A percentile compares a stretch with the other conserved stretches of the same genome.
Conservation (phyloP, 2,888 invertebrate genomes). For the Eledona agricola region DNA sequence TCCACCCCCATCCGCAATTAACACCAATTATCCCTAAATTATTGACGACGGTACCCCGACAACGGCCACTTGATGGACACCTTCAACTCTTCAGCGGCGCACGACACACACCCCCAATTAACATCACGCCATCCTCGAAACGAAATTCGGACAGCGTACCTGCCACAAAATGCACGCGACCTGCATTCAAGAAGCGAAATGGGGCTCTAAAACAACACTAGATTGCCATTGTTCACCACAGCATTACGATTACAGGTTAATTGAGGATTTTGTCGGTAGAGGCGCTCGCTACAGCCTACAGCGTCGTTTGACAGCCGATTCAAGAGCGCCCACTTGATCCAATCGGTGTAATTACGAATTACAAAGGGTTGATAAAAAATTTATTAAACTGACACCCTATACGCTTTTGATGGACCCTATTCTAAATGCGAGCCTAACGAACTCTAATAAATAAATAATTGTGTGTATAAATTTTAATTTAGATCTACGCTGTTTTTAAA, state of each 20-base stretch:
- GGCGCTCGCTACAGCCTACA: conserved; percentile 10
- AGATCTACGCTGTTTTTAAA: no score
- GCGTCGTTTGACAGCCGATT: conserved; percentile 1
- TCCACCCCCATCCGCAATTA: conserved; percentile 10
- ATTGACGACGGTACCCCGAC: conserved; percentile 6
- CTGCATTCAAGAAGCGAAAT: conserved; percentile 7
- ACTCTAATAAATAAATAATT: no score
- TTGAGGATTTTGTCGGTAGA: conserved; percentile 6
- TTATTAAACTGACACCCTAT: no score
- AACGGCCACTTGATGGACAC: conserved; percentile 4
- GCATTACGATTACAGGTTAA: conserved; percentile 10
- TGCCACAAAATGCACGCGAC: no score
- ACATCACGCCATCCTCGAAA: conserved; percentile 17
- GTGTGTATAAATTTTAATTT: no score
- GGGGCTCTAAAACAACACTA: conserved; percentile 14
- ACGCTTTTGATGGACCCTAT: no score
- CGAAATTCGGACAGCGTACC: conserved; percentile 5
- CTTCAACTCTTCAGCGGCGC: conserved; percentile 4
- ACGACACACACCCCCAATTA: conserved; percentile 12
- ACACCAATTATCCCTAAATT: conserved; percentile 8
- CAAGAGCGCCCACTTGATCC: conserved; percentile 16
- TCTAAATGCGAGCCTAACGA: no score
- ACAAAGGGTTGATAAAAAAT: no score
- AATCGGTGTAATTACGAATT: no score
- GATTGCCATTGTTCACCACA: conserved; percentile 7